These are phyloP conservation scores for Pangasius mekongensis DNA, from an alignment of 2,797 vertebrate species.

Conservation along the genomic window DNA sequence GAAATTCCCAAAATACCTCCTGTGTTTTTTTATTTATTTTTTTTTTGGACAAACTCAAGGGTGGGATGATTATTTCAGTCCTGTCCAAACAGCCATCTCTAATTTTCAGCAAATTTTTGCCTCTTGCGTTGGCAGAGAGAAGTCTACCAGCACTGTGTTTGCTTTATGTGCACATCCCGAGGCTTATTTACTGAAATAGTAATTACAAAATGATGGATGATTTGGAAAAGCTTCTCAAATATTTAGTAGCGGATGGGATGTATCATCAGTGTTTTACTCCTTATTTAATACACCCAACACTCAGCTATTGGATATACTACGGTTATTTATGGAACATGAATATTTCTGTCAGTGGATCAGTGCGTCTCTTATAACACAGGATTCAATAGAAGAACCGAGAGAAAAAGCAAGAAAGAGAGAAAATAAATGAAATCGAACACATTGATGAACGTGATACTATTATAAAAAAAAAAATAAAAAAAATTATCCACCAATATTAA, in stretches of 20 bases:
- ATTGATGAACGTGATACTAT: background rate
- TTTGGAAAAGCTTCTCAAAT: background rate
- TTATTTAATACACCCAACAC: background rate
- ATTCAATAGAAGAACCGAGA: background rate
- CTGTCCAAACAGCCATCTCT: background rate
- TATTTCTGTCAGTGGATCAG: too few species aligned
- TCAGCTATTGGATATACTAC: background rate
- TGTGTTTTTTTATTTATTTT: background rate
- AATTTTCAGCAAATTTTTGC: background rate
- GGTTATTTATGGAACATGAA: background rate
- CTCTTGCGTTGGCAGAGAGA: background rate
- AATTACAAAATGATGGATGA: background rate
- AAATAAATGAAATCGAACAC: too few species aligned
- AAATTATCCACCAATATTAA: background rate
- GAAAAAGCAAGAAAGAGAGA: background rate
- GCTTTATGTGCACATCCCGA: background rate
- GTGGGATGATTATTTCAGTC: background rate
- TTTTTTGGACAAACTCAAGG: background rate
- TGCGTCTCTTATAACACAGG: background rate
- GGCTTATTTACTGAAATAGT: background rate
- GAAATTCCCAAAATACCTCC: constrained; percentile 1
- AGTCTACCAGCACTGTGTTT: background rate
- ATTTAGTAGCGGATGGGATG: background rate
- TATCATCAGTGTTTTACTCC: background rate
- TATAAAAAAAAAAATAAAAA: too few species aligned